Evolutionary conservation across 64 coral and sea anemone species (phyloP).

Genomic region (Dendronephthya gigantea): DNA sequence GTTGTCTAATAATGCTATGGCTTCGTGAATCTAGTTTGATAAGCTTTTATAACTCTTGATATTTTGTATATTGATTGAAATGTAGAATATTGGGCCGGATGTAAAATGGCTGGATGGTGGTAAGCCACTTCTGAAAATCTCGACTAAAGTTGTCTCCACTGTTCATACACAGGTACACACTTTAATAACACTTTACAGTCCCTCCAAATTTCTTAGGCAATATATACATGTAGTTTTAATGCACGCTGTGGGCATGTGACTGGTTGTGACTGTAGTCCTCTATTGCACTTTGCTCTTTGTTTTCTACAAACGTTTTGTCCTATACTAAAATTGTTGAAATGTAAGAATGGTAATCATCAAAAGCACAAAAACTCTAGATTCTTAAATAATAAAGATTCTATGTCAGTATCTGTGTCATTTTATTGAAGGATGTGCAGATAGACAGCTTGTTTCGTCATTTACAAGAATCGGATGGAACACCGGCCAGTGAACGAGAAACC

Average conservation of each 20-base stretch:
- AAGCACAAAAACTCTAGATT: too few relatives aligned
- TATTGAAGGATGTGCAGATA: constrained; percentile 54
- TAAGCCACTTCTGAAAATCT: constrained; percentile 71
- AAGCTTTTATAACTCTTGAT: neutral
- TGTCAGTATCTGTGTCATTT: neutral
- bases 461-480: constrained; percentile 61
- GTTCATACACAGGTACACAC: constrained; percentile 68
- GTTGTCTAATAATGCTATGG: too few relatives aligned
- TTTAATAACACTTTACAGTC: neutral
- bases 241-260: too few relatives aligned
- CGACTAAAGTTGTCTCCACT: constrained; percentile 69
- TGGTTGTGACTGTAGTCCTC: too few relatives aligned
- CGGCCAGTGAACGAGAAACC: constrained; percentile 61
- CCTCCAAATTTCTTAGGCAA: neutral
- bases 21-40: too few relatives aligned
- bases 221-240: too few relatives aligned
- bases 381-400: neutral
- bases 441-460: constrained; percentile 89
- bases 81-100: constrained; percentile 66
- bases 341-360: too few relatives aligned
- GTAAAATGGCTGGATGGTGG: constrained; percentile 83
- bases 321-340: too few relatives aligned
- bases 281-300: too few relatives aligned
- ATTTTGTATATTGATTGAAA: neutral
- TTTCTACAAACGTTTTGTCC: too few relatives aligned